phyloP scores from a whole-genome alignment of 2,797 vertebrate genomes.

The Numenius phaeopus region DNA sequence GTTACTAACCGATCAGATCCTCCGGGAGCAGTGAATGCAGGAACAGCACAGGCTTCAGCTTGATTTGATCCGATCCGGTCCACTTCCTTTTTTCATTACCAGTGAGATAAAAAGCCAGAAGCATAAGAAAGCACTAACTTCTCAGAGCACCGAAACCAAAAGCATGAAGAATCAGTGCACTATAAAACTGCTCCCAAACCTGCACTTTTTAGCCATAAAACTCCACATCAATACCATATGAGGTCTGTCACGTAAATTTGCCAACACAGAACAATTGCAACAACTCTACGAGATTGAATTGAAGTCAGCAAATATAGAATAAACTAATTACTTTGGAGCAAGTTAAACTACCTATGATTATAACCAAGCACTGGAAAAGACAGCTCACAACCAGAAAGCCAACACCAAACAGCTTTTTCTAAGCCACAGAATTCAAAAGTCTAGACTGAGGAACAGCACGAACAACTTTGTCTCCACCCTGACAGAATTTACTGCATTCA shows the following conservation, averaged over 20 bases:
- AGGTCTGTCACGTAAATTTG: neutral
- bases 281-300: neutral
- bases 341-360: neutral
- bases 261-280: neutral
- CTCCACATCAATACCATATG: neutral
- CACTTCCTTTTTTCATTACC: constrained; percentile 32
- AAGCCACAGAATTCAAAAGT: neutral
- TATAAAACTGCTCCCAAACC: constrained; percentile 3
- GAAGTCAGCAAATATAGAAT: neutral
- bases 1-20: constrained; percentile 17
- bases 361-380: neutral
- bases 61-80: neutral
- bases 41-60: constrained; percentile 33
- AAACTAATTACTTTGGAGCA: neutral
- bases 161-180: neutral
- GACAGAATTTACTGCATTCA: constrained; percentile 35
- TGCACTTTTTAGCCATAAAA: neutral
- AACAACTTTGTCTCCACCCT: neutral
- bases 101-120: neutral
- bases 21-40: neutral
- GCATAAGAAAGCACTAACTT: neutral
- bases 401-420: neutral
- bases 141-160: constrained; percentile 2
- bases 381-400: neutral
- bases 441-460: neutral